Evolutionary conservation across 2,797 vertebrate genomes (phyloP), one percentile per base, ranked within the genome.

Genomic region (Loris lydekkerianus): DNA sequence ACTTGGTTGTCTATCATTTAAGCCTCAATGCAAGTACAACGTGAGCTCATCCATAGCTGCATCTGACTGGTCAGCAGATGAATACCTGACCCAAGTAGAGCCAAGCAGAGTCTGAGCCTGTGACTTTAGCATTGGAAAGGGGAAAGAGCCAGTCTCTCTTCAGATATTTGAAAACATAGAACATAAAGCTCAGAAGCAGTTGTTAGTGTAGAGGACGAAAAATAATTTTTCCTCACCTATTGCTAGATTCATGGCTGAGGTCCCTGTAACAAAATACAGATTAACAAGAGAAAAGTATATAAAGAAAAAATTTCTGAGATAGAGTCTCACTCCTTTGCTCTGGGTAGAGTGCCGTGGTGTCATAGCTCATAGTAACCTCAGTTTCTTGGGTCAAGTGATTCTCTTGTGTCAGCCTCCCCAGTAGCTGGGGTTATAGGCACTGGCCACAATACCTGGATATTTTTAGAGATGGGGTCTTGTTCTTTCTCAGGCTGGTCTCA

Each of bases 161-260:
- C 25, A 89, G 61, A 89, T 83, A 67, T 23, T 94, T 77, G 18
- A 87, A 94, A 95, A 91, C 77, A 25, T 91, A 92, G 88, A 49
- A 58, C 15, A 20, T 73, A 86, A 91, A 83, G 3, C 40, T 88
- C 65, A 94, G 60, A 97, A 86, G 20, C 75, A 86, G 72, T 91
- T 93, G 76, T 65, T 89, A 84, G 43, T 60, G 4, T 40, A 69
- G 67, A 56, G 21, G 56, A 21, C 31, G 34, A 90, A 93, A 86
- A 46, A 23, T 29, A 85, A 37, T 5, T 92, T 75, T 86, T 90
- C 60, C 4, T 93, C 70, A 40, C 25, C 43, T 34, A 53, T 69
- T 18, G 10, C 21, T 82, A 67, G 37, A 20, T 69, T 91, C 76
- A 76, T 43, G 3, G 14, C 27, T 53, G 27, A 69, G 40, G n/a